Conservation (phyloP, 2,797 vertebrate genomes). For the Trematomus bernacchii region DNA sequence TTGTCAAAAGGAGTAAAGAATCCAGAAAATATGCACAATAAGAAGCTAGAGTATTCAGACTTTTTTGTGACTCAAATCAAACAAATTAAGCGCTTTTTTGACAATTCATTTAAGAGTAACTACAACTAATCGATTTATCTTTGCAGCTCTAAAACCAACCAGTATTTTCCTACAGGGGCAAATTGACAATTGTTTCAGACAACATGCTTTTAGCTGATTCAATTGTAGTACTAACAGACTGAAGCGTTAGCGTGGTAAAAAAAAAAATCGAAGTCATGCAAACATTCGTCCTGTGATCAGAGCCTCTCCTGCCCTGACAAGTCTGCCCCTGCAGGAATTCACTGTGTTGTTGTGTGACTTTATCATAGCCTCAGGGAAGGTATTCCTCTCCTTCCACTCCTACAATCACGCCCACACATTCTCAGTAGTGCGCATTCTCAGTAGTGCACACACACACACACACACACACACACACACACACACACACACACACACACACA, state of each 20-base stretch:
- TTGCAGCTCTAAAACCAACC: too few species aligned
- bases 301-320: slow-evolving; percentile 71
- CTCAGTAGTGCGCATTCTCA: slow-evolving; percentile 27
- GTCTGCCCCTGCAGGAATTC: slow-evolving; percentile 47
- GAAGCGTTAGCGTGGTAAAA: too few species aligned
- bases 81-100: too few species aligned
- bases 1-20: too few species aligned
- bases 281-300: slow-evolving; percentile 15
- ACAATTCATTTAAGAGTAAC: too few species aligned
- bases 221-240: neutral
- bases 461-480: neutral
- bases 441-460: slow-evolving; percentile 15
- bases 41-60: too few species aligned
- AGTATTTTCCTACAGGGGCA: too few species aligned
- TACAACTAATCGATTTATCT: too few species aligned
- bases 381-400: slow-evolving; percentile 67
- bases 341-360: slow-evolving; percentile 69
- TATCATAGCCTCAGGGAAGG: slow-evolving; percentile 74
- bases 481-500: neutral
- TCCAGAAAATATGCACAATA: too few species aligned
- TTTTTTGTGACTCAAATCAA: too few species aligned
- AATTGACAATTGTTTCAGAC: slow-evolving; percentile 34
- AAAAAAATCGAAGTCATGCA: slow-evolving; percentile 7
- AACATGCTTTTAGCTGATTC: slow-evolving; percentile 8
- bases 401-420: slow-evolving; percentile 47